Evolutionary conservation across 2,888 invertebrate species (phyloP).

Genomic region (Asteroscopus sphinx): DNA sequence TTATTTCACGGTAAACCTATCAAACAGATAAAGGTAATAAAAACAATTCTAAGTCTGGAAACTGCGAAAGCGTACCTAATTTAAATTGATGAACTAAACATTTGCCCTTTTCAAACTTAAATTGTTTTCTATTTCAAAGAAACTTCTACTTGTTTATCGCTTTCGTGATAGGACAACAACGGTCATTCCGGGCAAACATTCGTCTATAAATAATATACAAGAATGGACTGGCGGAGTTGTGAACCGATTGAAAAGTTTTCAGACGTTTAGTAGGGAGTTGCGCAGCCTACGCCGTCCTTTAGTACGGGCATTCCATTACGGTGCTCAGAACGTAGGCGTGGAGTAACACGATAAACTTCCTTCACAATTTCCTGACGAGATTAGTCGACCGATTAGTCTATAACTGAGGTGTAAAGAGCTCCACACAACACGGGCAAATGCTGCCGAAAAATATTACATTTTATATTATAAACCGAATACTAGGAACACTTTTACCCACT

Average conservation of each 20-base stretch:
- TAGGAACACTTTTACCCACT: not conserved
- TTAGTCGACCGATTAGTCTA: constrained; percentile 29
- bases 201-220: constrained; percentile 26
- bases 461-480: not conserved
- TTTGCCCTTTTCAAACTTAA: constrained; percentile 28
- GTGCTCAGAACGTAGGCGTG: constrained; percentile 22
- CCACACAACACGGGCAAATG: constrained; percentile 8
- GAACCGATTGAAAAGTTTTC: constrained; percentile 31
- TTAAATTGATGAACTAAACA: constrained; percentile 33
- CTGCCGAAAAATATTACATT: not conserved
- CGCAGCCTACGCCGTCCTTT: constrained; percentile 2
- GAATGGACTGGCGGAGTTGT: constrained; percentile 12
- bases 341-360: constrained; percentile 40
- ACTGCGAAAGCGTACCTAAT: constrained; percentile 24
- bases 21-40: not conserved
- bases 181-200: constrained; percentile 23
- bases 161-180: constrained; percentile 31
- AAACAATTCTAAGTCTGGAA: constrained; percentile 20
- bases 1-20: not conserved
- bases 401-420: constrained; percentile 12
- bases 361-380: constrained; percentile 39
- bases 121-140: constrained; percentile 33
- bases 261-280: constrained; percentile 11
- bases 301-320: constrained; percentile 13
- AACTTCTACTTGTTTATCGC: constrained; percentile 21